phyloP scores from a whole-genome alignment of 2,797 vertebrate genomes.

The Petrocephalus schoutedeni region DNA sequence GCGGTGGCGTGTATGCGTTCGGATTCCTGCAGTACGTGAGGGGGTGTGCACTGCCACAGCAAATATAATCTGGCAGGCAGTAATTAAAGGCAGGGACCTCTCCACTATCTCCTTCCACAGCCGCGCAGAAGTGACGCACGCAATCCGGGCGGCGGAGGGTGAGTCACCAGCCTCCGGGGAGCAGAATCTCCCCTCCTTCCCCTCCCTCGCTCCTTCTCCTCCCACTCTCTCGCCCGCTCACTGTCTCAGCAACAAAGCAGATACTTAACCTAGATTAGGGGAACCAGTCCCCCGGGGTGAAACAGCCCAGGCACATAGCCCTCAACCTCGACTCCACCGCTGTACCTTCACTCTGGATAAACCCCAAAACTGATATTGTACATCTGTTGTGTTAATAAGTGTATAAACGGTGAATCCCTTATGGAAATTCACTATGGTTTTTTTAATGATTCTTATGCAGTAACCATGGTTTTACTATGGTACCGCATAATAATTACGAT shows the following conservation, averaged over 20 bases:
- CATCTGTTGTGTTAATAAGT: neutral
- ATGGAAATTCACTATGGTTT: no score
- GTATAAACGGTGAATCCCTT: neutral
- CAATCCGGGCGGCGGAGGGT: slow-evolving; percentile 49
- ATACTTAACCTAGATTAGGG: slow-evolving; percentile 16
- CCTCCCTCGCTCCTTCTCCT: slow-evolving; percentile 26
- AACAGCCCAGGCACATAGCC: neutral
- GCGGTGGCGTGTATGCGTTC: neutral
- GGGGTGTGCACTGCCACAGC: slow-evolving; percentile 34
- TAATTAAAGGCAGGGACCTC: slow-evolving; percentile 50
- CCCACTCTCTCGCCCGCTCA: slow-evolving; percentile 7
- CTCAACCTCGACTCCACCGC: neutral
- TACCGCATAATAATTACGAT: no score
- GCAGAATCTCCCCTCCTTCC: slow-evolving; percentile 40
- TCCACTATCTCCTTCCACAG: slow-evolving; percentile 51
- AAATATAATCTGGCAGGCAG: slow-evolving; percentile 44
- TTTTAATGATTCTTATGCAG: no score
- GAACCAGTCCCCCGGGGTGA: neutral
- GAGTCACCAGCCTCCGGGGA: slow-evolving; percentile 49
- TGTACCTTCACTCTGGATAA: neutral
- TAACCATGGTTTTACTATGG: no score
- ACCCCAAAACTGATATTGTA: neutral
- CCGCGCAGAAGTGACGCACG: slow-evolving; percentile 48
- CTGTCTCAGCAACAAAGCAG: slow-evolving; percentile 4
- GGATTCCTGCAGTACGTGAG: slow-evolving; percentile 23